Evolutionary conservation across 1,140 invertebrate species (phyloP).

Genomic region (Saxidomus purpurata): DNA sequence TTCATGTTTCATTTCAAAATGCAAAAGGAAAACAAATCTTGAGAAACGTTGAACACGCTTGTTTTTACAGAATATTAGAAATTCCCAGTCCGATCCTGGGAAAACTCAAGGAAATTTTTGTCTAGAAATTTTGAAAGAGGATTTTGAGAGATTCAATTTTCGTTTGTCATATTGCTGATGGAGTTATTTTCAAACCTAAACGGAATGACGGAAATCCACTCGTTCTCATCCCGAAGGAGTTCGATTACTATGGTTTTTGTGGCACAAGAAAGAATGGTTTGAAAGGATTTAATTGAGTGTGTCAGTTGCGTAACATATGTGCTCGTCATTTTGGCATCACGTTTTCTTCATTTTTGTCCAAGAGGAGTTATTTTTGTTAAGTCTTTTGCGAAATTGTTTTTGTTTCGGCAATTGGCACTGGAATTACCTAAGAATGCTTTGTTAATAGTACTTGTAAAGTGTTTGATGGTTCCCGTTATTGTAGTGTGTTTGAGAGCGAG

Average conservation of each 20-base stretch:
- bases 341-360: slow-evolving; percentile 26
- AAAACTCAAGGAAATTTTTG: neutral
- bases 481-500: neutral
- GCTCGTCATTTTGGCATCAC: slow-evolving; percentile 19
- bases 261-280: neutral
- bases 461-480: neutral
- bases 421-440: slow-evolving; percentile 26
- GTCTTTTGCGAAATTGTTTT: slow-evolving; percentile 15
- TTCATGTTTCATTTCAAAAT: slow-evolving; percentile 62
- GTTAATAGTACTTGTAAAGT: neutral
- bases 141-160: slow-evolving; percentile 45
- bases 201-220: slow-evolving; percentile 25
- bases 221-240: slow-evolving; percentile 35
- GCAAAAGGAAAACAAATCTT: slow-evolving; percentile 54
- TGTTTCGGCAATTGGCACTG: slow-evolving; percentile 19
- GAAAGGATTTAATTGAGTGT: slow-evolving; percentile 55
- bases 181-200: slow-evolving; percentile 49
- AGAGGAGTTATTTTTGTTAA: neutral
- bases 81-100: slow-evolving; percentile 44
- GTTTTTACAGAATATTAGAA: slow-evolving; percentile 20
- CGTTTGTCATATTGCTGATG: slow-evolving; percentile 55
- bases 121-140: slow-evolving; percentile 1
- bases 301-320: slow-evolving; percentile 52
- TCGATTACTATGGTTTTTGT: neutral
- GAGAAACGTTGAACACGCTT: neutral